A percentile compares a stretch with the other conserved stretches of the same genome.
These are phyloP conservation scores for Pasiphila rectangulata DNA, from an alignment of 2,888 invertebrate species.

Conservation along the genomic window DNA sequence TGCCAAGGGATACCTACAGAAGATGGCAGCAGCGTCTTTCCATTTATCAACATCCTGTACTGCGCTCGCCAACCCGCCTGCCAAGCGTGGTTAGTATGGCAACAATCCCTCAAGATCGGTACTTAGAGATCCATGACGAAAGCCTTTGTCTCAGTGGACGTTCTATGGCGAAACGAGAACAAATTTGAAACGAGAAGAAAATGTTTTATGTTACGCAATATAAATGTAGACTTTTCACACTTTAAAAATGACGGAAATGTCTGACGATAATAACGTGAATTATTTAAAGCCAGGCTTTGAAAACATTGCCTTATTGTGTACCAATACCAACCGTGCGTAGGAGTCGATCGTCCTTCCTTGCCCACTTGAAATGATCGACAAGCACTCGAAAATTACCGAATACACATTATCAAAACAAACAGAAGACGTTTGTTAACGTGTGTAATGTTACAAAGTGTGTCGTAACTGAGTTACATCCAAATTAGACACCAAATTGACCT, in stretches of 20 bases:
- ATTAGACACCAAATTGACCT: conserved; percentile 64
- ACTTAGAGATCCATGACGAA: too few species aligned
- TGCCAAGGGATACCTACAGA: too few species aligned
- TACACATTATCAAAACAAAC: conserved; percentile 65
- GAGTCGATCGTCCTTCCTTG: conserved; percentile 57
- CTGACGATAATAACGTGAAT: conserved; percentile 8
- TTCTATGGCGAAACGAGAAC: too few species aligned
- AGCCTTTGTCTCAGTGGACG: too few species aligned
- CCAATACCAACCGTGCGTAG: conserved; percentile 40
- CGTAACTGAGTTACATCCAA: conserved; percentile 59
- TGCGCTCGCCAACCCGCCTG: too few species aligned
- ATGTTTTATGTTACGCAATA: too few species aligned
- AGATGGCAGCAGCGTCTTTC: too few species aligned
- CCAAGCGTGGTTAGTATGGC: too few species aligned
- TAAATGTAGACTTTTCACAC: conserved; percentile 1
- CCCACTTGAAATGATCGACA: conserved; percentile 60
- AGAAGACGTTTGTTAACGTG: conserved; percentile 52
- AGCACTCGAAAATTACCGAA: conserved; percentile 70
- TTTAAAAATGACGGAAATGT: conserved; percentile 13
- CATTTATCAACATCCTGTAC: too few species aligned
- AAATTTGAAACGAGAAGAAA: too few species aligned
- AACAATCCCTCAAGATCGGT: too few species aligned
- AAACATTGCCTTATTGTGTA: conserved; percentile 28
- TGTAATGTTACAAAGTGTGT: conserved; percentile 56
- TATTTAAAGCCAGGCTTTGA: conserved; percentile 18